Percentiles rank a stretch among this genome's conserved stretches.
phyloP scores from a whole-genome alignment of 1,140 invertebrate species.

The Thrips palmi region DNA sequence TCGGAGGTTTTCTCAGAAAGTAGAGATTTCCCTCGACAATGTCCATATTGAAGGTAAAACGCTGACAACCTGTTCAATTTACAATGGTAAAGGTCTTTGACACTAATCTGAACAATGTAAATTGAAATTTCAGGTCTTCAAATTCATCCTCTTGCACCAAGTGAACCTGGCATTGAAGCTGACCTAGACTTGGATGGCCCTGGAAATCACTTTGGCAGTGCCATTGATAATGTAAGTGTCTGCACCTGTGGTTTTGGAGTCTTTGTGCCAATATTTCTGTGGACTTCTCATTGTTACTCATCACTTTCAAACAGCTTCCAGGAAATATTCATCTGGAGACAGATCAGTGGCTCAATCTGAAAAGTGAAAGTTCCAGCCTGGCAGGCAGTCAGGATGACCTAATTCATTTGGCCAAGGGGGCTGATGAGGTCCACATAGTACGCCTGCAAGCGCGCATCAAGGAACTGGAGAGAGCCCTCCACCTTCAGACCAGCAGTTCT shows the following conservation, averaged over 20 bases:
- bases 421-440: no score
- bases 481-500: no score
- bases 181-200: conserved; percentile 21
- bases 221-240: conserved; percentile 13
- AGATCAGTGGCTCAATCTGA: no score
- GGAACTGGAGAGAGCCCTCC: no score
- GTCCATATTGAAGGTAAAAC: conserved; percentile 11
- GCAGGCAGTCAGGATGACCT: no score
- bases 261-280: no score
- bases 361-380: no score
- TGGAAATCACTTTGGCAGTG: conserved; percentile 16
- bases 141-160: conserved; percentile 21
- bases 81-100: neutral
- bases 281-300: conserved; percentile 1
- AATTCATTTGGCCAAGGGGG: no score
- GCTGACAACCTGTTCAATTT: neutral
- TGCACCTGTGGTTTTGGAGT: no score
- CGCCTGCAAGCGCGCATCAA: no score
- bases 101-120: no score
- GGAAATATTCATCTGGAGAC: no score
- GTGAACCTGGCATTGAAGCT: conserved; percentile 24
- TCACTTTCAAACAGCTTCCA: conserved; percentile 11
- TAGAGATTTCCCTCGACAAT: conserved; percentile 10
- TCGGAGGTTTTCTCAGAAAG: conserved; percentile 22
- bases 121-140: conserved; percentile 12